A percentile compares a stretch with the other conserved stretches of the same genome.
These are phyloP conservation scores for Manacus vitellinus DNA, from an alignment of 2,113 vertebrate genomes.

Conservation along the genomic window DNA sequence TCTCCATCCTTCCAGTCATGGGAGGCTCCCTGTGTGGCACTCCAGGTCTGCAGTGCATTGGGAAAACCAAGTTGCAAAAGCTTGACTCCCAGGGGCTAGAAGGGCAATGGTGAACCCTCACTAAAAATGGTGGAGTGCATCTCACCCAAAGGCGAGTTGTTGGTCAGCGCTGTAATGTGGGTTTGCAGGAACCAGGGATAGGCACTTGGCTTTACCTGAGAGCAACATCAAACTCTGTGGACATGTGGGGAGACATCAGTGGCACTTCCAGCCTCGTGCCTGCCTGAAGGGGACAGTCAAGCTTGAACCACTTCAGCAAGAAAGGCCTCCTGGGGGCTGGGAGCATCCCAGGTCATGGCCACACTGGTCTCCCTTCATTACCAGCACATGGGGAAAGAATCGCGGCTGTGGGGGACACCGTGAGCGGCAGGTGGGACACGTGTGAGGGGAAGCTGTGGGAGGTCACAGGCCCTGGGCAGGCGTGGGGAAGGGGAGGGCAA, in stretches of 20 bases:
- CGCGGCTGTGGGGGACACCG: rapidly evolving
- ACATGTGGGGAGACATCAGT: neutral
- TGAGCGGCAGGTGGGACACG: rapidly evolving
- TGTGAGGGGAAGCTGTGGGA: rapidly evolving
- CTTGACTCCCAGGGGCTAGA: neutral
- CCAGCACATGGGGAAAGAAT: rapidly evolving
- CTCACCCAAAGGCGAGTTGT: neutral
- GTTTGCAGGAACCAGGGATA: neutral
- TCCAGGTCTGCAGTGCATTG: neutral
- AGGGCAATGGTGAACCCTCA: neutral
- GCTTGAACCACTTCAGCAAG: neutral
- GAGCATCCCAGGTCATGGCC: rapidly evolving
- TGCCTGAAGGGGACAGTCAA: neutral
- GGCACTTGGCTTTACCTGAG: rapidly evolving
- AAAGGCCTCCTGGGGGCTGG: neutral
- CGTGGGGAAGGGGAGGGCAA: rapidly evolving
- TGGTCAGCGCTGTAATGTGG: rapidly evolving
- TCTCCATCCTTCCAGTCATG: neutral
- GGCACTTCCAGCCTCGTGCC: neutral
- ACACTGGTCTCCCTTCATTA: neutral
- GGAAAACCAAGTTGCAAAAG: neutral
- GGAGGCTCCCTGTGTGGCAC: neutral
- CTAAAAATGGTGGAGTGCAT: neutral
- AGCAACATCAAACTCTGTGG: neutral
- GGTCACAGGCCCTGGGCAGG: neutral